Percentiles rank a stretch among this genome's conserved stretches.
Conservation (phyloP, 2,797 vertebrate genomes). For the Benthosema pterotum region DNA sequence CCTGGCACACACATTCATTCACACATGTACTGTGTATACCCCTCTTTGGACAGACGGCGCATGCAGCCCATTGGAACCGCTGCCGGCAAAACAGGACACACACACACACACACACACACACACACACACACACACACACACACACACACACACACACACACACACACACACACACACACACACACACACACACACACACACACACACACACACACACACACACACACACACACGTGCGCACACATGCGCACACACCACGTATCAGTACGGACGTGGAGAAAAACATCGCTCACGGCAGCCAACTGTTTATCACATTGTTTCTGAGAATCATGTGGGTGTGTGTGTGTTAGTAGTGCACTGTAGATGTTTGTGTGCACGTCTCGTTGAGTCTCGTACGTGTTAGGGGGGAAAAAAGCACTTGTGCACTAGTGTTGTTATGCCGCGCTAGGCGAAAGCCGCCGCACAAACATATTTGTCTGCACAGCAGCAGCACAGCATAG, state of each 20-base stretch:
- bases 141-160: constrained; percentile 68
- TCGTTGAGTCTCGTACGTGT: constrained; percentile 18
- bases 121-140: constrained; percentile 67
- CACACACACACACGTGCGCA: constrained; percentile 67
- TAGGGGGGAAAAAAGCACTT: constrained; percentile 29
- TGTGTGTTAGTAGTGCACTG: background rate
- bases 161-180: constrained; percentile 67
- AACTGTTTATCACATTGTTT: constrained; percentile 51
- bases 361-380: constrained; percentile 21
- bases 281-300: constrained; percentile 57
- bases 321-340: constrained; percentile 47
- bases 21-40: constrained; percentile 29
- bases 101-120: constrained; percentile 67
- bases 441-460: constrained; percentile 6
- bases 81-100: constrained; percentile 67
- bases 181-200: constrained; percentile 67
- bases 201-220: constrained; percentile 69
- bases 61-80: constrained; percentile 44
- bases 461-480: no score
- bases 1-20: constrained; percentile 19
- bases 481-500: no score
- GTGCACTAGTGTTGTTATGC: constrained; percentile 48
- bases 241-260: no score
- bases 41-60: constrained; percentile 39
- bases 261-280: constrained; percentile 50